A percentile compares a stretch with the other conserved stretches of the same genome.
phyloP scores from a whole-genome alignment of 2,113 vertebrate genomes.

The Cygnus atratus region DNA sequence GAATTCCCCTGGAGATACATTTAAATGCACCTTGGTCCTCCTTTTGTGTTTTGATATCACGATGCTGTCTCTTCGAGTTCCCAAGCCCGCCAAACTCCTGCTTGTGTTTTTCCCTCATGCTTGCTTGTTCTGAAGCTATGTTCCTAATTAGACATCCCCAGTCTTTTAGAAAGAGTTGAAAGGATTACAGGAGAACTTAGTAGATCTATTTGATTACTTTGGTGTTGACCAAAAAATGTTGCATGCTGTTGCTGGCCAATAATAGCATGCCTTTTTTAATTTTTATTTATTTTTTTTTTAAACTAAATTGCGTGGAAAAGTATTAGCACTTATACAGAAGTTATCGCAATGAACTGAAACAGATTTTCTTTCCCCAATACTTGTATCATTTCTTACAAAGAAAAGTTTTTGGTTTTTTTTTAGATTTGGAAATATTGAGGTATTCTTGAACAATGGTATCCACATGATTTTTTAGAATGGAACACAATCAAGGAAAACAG shows the following conservation, averaged over 20 bases:
- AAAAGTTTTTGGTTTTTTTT: not conserved
- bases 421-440: slow-evolving; percentile 26
- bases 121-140: not conserved
- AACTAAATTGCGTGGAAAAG: not conserved
- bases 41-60: not conserved
- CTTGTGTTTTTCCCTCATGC: accelerated
- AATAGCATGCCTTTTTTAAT: not conserved
- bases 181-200: not conserved
- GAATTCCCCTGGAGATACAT: not conserved
- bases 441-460: not conserved
- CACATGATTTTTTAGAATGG: not conserved
- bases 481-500: not conserved
- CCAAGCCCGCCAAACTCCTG: not conserved
- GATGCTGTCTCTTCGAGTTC: not conserved
- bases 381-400: not conserved
- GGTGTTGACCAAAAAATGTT: not conserved
- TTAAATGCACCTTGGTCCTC: not conserved
- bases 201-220: not conserved
- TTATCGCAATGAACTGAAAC: not conserved
- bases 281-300: not conserved
- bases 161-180: not conserved
- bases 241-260: not conserved
- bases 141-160: not conserved
- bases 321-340: not conserved
- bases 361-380: not conserved